These are phyloP conservation scores for Thymelicus lineola DNA, from an alignment of 2,888 invertebrate species.

Conservation along the genomic window DNA sequence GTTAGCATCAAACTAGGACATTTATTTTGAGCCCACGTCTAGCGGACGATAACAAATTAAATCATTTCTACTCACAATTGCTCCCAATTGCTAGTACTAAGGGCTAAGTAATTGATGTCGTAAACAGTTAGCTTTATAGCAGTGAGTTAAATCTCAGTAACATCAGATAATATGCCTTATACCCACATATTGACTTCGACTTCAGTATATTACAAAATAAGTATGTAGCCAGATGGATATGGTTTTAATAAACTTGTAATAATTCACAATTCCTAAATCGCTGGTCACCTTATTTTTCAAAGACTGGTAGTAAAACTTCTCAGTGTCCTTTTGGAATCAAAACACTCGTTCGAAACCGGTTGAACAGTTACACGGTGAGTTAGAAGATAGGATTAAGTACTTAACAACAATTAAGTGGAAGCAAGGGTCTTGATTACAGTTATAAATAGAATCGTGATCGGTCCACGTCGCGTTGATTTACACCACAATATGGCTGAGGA, in stretches of 20 bases:
- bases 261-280: not conserved
- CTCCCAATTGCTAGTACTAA: conserved; percentile 38
- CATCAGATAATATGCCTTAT: conserved; percentile 13
- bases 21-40: conserved; percentile 30
- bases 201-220: too few species aligned
- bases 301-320: conserved; percentile 8
- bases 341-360: conserved; percentile 37
- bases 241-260: too few species aligned
- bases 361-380: conserved; percentile 58
- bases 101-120: conserved; percentile 38
- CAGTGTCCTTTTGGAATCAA: conserved; percentile 32
- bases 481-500: conserved; percentile 17
- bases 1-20: conserved; percentile 27
- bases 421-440: conserved; percentile 53
- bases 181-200: not conserved
- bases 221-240: too few species aligned
- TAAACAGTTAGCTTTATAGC: conserved; percentile 36
- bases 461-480: conserved; percentile 30
- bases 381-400: conserved; percentile 63
- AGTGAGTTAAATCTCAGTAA: conserved; percentile 33
- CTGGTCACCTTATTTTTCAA: not conserved
- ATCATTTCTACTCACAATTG: conserved; percentile 39
- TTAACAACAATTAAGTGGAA: conserved; percentile 63
- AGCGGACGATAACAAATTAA: conserved; percentile 39
- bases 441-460: conserved; percentile 47